Base-by-base conservation (phyloP, 1,140 invertebrate species). In the Leptestheria dahalacensis region DNA sequence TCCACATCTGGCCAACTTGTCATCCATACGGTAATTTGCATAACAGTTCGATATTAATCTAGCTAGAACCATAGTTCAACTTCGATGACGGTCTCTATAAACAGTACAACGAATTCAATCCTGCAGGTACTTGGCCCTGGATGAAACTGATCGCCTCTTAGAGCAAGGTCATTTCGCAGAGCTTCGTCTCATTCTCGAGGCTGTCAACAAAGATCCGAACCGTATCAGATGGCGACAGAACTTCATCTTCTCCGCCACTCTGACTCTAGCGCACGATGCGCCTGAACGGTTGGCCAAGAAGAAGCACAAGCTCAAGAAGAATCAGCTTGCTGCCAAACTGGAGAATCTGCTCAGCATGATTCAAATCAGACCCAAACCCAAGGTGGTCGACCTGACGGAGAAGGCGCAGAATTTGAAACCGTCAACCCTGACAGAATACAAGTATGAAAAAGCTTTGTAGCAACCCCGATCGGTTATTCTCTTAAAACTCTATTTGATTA, bases 111-210 rank as follows among this genome's bases (percentile, higher is more conserved):
- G 15, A 15, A 23, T 53, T 53, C 12, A 12, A n/a, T 15, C n/a
- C 64, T 69, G 73, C 59, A 83, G 83, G 62, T 91, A 82, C 71
- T 73, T 99, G 59, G 94, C 91, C 0, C 89, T 99, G 61, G 97
- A 99, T 73, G 97, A 99, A 79, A 96, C 95, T 0, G 97, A 99
- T 73, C 78, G 96, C 65, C 98, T 99, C 94, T 75, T 97, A 18
- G 95, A 99, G 68, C 86, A 84, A 64, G 91, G 91, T 18, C 95
- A 99, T 73, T 99, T 98, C 75, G 80, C 90, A 67, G 95, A 99
- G 72, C 70, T 99, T 1, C 77, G 86, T 29, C 78, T 83, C 29
- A 73, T 99, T 12, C 69, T 98, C 0, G 83, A 88, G 63, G 72
- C 81, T 10, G 75, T 99, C 1, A 94, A 96, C 71, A 69, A 80